Percentiles rank a stretch among this genome's conserved stretches.
These are phyloP conservation scores for Euglossa dilemma DNA, from an alignment of 1,140 invertebrate genomes.

Conservation along the genomic window DNA sequence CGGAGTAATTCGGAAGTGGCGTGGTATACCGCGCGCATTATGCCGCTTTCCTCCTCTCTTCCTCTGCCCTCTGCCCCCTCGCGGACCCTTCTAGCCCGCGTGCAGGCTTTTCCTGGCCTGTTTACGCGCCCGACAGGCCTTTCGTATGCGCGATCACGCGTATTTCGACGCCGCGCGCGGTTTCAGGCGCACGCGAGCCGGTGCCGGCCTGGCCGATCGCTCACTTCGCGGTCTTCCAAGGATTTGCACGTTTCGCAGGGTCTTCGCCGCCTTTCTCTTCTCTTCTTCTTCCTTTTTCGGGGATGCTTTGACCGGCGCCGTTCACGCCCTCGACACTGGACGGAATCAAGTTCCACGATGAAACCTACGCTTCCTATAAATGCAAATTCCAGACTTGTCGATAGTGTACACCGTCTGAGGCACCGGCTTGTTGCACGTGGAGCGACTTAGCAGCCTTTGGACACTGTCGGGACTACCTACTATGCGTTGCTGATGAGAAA, in stretches of 20 bases:
- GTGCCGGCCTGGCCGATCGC: background rate
- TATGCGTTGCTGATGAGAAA: too few relatives aligned
- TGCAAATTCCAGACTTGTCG: too few relatives aligned
- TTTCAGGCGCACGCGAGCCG: background rate
- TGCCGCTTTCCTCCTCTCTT: conserved; percentile 66
- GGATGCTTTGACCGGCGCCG: too few relatives aligned
- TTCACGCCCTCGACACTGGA: too few relatives aligned
- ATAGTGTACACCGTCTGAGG: too few relatives aligned
- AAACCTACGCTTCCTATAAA: too few relatives aligned
- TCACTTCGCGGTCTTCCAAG: background rate
- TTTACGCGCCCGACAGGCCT: conserved; percentile 49
- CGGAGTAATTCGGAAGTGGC: conserved; percentile 79
- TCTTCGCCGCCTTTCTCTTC: too few relatives aligned
- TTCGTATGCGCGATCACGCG: conserved; percentile 51
- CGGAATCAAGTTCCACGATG: too few relatives aligned
- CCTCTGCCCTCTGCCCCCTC: background rate
- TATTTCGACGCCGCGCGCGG: background rate
- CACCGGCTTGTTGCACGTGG: too few relatives aligned
- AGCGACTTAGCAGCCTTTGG: too few relatives aligned
- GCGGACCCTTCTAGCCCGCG: conserved; percentile 25
- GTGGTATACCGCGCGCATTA: conserved; percentile 80
- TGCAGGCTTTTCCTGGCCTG: conserved; percentile 53
- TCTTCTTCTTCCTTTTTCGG: too few relatives aligned
- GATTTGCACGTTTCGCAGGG: background rate
- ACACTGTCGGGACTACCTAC: too few relatives aligned